These are phyloP conservation scores for Proteles cristata DNA, from an alignment of 2,113 vertebrate genomes.

Conservation along the genomic window DNA sequence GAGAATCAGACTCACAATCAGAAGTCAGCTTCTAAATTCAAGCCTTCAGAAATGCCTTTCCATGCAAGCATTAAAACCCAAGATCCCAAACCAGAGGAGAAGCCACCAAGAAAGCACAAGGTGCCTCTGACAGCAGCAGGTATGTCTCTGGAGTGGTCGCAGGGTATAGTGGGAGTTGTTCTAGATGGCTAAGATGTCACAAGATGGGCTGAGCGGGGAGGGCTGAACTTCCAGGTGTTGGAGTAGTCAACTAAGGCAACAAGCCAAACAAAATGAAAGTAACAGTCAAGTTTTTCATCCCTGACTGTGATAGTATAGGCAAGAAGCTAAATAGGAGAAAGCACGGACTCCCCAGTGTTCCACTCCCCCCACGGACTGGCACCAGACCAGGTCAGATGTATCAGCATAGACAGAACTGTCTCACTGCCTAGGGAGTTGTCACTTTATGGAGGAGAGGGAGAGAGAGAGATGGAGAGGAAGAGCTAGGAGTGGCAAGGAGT, in stretches of 20 bases:
- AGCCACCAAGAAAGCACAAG: conserved; percentile 83
- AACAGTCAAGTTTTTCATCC: not conserved
- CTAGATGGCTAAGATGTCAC: not conserved
- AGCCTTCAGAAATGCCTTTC: conserved; percentile 84
- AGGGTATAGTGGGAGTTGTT: not conserved
- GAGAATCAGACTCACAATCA: conserved; percentile 85
- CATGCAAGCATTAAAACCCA: conserved; percentile 83
- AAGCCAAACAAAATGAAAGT: not conserved
- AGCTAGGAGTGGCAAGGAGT: not conserved
- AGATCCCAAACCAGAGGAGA: conserved; percentile 86
- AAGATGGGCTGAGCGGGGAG: not conserved
- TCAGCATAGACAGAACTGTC: not conserved
- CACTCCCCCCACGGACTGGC: not conserved
- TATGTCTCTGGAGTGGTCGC: conserved; percentile 68
- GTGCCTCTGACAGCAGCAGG: conserved; percentile 93
- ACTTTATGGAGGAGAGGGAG: not conserved
- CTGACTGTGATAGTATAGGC: not conserved
- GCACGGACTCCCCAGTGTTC: no score
- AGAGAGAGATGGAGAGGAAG: not conserved
- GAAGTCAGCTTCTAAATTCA: conserved; percentile 83
- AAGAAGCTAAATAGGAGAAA: not conserved
- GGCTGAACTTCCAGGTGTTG: not conserved
- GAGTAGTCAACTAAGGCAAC: not conserved
- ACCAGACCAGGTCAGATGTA: not conserved
- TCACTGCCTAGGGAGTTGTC: not conserved